These are phyloP conservation scores for Chymomyza amoena DNA, from an alignment of 2,888 invertebrate genomes.

Conservation along the genomic window DNA sequence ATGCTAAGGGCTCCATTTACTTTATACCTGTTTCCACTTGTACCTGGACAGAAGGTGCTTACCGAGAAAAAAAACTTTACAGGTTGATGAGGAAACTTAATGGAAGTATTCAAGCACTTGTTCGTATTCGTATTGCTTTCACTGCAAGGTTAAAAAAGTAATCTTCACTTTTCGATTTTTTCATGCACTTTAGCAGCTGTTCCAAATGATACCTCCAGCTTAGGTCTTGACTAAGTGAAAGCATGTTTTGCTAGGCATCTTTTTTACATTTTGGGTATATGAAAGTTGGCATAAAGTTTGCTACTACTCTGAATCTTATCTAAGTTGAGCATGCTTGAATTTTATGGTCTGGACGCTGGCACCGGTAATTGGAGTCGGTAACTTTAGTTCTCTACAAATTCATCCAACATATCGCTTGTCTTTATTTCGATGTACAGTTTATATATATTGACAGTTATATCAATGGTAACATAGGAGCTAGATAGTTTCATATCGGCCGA, in stretches of 20 bases:
- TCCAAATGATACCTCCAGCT: conserved; percentile 35
- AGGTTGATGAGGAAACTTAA: background rate
- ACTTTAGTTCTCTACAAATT: too few species aligned
- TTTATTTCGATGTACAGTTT: too few species aligned
- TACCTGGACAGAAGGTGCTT: background rate
- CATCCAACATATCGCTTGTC: too few species aligned
- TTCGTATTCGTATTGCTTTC: background rate
- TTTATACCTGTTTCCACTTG: background rate
- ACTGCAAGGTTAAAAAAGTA: background rate
- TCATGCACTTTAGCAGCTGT: background rate
- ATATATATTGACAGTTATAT: too few species aligned
- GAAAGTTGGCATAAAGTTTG: background rate
- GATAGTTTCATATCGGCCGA: too few species aligned
- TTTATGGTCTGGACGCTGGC: too few species aligned
- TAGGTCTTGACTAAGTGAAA: conserved; percentile 26
- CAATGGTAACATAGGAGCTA: too few species aligned
- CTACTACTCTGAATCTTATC: background rate
- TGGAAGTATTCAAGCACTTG: background rate
- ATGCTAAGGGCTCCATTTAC: background rate
- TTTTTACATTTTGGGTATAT: background rate
- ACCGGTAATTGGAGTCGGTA: too few species aligned
- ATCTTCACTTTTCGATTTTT: background rate
- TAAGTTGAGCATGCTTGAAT: background rate
- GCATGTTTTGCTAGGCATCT: background rate
- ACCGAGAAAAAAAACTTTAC: background rate